Conservation (phyloP, 2,888 invertebrate genomes). For the Drosophila prolongata region DNA sequence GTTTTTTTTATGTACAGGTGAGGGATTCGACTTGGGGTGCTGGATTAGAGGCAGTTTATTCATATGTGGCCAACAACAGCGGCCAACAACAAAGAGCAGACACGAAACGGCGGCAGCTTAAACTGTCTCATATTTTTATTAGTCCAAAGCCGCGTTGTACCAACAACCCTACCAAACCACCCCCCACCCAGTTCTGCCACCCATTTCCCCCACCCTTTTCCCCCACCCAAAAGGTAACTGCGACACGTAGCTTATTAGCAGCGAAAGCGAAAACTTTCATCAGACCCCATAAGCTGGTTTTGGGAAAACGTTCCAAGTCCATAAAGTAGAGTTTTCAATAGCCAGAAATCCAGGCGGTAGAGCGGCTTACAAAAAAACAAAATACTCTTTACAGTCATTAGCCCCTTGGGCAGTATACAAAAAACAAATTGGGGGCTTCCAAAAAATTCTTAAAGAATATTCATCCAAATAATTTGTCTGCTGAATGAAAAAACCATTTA, state of each 20-base stretch:
- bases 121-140: conserved; percentile 67
- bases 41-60: conserved; percentile 16
- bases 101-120: conserved; percentile 46
- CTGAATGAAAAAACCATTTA: too few relatives aligned
- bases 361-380: not conserved
- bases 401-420: too few relatives aligned
- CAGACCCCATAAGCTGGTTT: conserved; percentile 2
- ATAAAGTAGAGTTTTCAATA: conserved; percentile 57
- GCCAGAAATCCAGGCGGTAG: conserved; percentile 2
- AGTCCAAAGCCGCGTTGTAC: conserved; percentile 16
- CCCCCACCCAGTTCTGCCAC: too few relatives aligned
- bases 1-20: not conserved
- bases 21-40: not conserved
- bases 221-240: not conserved
- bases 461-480: too few relatives aligned
- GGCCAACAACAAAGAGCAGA: conserved; percentile 44
- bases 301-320: conserved; percentile 52
- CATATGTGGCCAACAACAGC: conserved; percentile 35
- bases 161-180: not conserved
- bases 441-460: too few relatives aligned
- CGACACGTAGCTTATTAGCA: conserved; percentile 46
- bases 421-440: too few relatives aligned
- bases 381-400: not conserved
- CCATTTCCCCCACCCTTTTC: not conserved
- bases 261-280: conserved; percentile 18